Percentiles rank a stretch among this genome's conserved stretches.
These are phyloP conservation scores for Limnephilus lunatus DNA, from an alignment of 2,888 invertebrate genomes.

Conservation along the genomic window DNA sequence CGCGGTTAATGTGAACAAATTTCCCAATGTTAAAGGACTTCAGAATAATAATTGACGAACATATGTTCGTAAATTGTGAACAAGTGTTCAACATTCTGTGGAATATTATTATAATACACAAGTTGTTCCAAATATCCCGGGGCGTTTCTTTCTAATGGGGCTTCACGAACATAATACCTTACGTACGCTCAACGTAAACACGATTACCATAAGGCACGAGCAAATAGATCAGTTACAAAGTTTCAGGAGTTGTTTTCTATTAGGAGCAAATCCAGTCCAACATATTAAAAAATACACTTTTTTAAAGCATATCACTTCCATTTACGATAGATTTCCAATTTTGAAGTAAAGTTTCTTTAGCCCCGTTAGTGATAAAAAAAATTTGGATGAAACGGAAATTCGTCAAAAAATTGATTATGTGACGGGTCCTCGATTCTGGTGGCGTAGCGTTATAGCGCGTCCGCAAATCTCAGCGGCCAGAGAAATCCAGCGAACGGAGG, in stretches of 20 bases:
- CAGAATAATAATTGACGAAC: not conserved
- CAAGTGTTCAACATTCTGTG: not conserved
- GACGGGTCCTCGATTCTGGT: no score
- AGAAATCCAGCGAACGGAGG: no score
- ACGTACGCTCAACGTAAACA: not conserved
- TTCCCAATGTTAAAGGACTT: not conserved
- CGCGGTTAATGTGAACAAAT: not conserved
- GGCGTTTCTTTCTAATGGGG: not conserved
- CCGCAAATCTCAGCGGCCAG: no score
- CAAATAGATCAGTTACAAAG: not conserved
- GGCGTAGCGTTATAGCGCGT: no score
- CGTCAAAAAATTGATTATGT: no score
- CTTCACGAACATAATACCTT: not conserved
- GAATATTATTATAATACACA: not conserved
- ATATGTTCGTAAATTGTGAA: not conserved
- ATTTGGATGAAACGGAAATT: no score
- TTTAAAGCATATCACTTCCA: no score
- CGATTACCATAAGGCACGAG: not conserved
- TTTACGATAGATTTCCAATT: no score
- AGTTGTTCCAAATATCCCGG: not conserved
- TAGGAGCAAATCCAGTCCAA: no score
- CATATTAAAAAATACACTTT: no score
- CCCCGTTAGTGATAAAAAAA: no score
- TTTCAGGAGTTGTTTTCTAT: not conserved
- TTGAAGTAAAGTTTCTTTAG: no score